Base-by-base conservation (phyloP, 2,113 vertebrate genomes). In the Thamnophis sirtalis region DNA sequence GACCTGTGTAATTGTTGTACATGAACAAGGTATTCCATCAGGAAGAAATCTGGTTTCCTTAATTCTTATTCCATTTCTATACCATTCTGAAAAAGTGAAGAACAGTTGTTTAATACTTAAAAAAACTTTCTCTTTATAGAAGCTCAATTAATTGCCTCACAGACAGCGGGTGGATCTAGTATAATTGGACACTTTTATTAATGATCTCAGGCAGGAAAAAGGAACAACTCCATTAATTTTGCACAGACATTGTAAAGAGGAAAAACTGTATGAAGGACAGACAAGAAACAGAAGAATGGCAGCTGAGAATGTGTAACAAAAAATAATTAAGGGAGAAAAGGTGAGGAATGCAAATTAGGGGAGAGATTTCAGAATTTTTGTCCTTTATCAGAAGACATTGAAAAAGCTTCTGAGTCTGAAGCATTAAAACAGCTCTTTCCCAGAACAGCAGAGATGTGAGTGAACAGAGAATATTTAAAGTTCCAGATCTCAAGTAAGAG, bases 201-300 rank as follows among this genome's bases (percentile, higher is more conserved):
- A 91, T 73, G 49, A 54, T 91, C 85, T 73, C 85, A 73, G 22
- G 58, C 43, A 73, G n/a, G 15, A 87, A 60, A 60, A 55, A 54
- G n/a, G 58, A 73, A 73, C 85, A 68, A 68, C 51, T 56, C 90
- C 73, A 91, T 91, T 87, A 91, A 91, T 87, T 53, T 50, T 33
- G 5, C 50, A 9, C 5, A 68, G 58, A 54, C 11, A 43, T 33
- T 8, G 8, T 9, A 24, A 63, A 54, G 49, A 54, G n/a, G n/a
- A 73, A 33, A 33, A 87, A 87, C 53, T n/a, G 7, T n/a, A 53
- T 24, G 33, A 22, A 54, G 60, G 84, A 63, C 19, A 51, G 26
- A n/a, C 9, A 80, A 43, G 63, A n/a, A 54, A 28, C 51, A 84
- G 51, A 33, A 38, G 22, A 91, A 43, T 58, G 24, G 15, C 48